These are phyloP conservation scores for Leptopterna dolabrata DNA, from an alignment of 2,888 invertebrate species.

Conservation along the genomic window DNA sequence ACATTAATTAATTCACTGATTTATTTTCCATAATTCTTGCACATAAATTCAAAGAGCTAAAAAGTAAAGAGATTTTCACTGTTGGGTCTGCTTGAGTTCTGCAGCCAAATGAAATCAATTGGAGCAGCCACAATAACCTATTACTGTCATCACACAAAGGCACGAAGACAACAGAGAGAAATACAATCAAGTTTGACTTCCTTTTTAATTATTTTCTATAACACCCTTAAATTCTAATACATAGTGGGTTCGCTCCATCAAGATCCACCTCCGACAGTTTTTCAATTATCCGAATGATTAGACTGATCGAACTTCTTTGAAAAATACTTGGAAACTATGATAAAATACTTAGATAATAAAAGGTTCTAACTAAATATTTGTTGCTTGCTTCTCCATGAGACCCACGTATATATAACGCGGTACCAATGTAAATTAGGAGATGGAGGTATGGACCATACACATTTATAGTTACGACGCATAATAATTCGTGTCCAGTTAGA, in stretches of 20 bases:
- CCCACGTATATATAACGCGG: background rate
- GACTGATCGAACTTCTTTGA: background rate
- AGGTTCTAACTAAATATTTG: background rate
- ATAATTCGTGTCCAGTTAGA: background rate
- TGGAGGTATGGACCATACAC: background rate
- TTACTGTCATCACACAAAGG: conserved; percentile 12
- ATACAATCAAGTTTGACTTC: background rate
- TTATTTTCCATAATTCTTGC: background rate
- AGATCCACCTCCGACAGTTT: background rate
- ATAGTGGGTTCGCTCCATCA: conserved; percentile 46
- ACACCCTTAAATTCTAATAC: conserved; percentile 32
- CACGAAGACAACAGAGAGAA: conserved; percentile 31
- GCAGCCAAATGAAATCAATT: background rate
- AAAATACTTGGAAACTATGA: background rate
- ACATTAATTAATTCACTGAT: background rate
- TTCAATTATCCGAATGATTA: background rate
- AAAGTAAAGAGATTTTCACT: background rate
- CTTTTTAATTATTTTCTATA: background rate
- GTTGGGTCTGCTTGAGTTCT: background rate
- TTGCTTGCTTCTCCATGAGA: background rate
- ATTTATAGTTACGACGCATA: background rate
- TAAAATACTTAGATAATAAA: background rate
- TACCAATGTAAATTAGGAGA: background rate
- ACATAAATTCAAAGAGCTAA: background rate
- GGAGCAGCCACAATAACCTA: background rate